A percentile compares a stretch with the other conserved stretches of the same genome.
These are phyloP conservation scores for Strigamia crassipes DNA, from an alignment of 2,888 invertebrate species.

Conservation along the genomic window DNA sequence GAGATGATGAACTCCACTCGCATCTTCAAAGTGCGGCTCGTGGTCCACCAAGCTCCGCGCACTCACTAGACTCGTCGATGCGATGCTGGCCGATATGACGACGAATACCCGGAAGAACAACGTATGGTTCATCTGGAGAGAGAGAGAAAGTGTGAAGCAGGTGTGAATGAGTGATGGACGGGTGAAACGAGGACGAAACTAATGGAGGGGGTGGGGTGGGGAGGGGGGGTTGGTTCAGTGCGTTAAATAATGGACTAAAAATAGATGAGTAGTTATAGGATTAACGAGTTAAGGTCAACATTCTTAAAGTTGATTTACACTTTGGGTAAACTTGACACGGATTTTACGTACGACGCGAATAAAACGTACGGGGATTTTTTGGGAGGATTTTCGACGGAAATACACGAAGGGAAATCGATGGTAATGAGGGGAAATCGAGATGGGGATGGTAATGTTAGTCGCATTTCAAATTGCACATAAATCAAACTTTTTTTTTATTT, in stretches of 20 bases:
- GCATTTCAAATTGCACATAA: too few species aligned
- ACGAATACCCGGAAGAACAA: not conserved
- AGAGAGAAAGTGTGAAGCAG: not conserved
- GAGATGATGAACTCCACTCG: slow-evolving; percentile 7
- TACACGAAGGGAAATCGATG: too few species aligned
- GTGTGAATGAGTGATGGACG: slow-evolving; percentile 5
- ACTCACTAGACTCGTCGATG: not conserved
- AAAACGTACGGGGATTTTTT: not conserved
- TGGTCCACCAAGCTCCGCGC: slow-evolving; percentile 1
- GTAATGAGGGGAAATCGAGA: too few species aligned
- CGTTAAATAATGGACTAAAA: slow-evolving; percentile 16
- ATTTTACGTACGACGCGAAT: not conserved
- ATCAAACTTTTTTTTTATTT: too few species aligned
- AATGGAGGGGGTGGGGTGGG: too few species aligned
- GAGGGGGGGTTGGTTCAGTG: not conserved
- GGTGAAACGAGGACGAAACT: not conserved
- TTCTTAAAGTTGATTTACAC: not conserved
- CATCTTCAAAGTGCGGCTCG: not conserved
- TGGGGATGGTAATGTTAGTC: too few species aligned
- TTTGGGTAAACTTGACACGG: slow-evolving; percentile 7
- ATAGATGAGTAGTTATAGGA: not conserved
- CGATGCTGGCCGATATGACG: not conserved
- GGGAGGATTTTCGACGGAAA: too few species aligned
- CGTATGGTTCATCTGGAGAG: not conserved
- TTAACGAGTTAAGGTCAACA: slow-evolving; percentile 4